Evolutionary conservation across 2,113 vertebrate species (phyloP).

Genomic region (Macquaria australasica): DNA sequence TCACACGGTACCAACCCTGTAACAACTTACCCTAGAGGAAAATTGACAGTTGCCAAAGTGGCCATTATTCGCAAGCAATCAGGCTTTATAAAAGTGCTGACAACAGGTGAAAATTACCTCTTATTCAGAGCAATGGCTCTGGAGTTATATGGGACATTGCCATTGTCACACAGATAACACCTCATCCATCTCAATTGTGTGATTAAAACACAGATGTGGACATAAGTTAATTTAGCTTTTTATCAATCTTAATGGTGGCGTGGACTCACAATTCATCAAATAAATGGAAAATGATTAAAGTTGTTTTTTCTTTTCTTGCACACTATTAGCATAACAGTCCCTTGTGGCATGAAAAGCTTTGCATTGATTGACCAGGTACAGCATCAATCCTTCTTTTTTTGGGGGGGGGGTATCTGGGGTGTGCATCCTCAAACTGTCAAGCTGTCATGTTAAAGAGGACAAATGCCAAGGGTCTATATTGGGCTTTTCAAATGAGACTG

Average conservation of each 20-base stretch:
- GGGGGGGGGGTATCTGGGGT: constrained; percentile 28
- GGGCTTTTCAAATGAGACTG: constrained; percentile 33
- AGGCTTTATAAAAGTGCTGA: constrained; percentile 69
- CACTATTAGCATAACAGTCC: constrained; percentile 47
- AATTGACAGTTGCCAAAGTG: constrained; percentile 75
- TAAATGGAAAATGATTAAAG: constrained; percentile 33
- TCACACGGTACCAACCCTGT: constrained; percentile 42
- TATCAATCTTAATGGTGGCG: constrained; percentile 43
- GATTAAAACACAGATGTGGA: constrained; percentile 61
- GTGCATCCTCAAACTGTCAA: constrained; percentile 73
- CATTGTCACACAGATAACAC: constrained; percentile 22
- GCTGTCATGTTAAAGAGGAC: constrained; percentile 59
- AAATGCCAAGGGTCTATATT: constrained; percentile 42
- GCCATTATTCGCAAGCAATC: constrained; percentile 68
- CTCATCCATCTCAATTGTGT: constrained; percentile 43
- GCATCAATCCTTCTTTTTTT: constrained; percentile 38
- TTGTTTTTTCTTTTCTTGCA: constrained; percentile 35
- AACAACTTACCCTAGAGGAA: constrained; percentile 66
- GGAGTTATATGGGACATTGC: constrained; percentile 7
- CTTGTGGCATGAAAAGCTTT: constrained; percentile 24
- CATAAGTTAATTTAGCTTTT: constrained; percentile 44
- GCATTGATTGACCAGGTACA: constrained; percentile 55
- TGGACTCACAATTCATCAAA: constrained; percentile 52
- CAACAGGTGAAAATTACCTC: constrained; percentile 56
- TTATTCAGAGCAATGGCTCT: constrained; percentile 25